Conservation (phyloP, 2,797 vertebrate genomes). For the Hirundo rustica region DNA sequence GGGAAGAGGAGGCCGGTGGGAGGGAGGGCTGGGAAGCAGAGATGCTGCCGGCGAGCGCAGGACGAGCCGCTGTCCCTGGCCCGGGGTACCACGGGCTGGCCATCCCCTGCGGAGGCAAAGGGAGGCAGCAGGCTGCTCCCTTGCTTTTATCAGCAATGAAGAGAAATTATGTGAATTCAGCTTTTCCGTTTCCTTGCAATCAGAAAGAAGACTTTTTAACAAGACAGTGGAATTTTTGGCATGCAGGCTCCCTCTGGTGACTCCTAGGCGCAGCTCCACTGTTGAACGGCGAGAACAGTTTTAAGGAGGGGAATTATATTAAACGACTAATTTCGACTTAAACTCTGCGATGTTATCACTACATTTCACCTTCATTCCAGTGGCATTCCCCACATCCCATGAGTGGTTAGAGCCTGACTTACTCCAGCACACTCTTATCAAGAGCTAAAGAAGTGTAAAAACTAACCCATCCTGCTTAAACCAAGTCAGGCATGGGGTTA, state of each 20-base stretch:
- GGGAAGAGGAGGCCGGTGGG: fast-evolving
- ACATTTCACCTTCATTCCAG: neutral
- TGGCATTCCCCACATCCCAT: fast-evolving
- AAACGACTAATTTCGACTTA: neutral
- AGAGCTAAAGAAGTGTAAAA: neutral
- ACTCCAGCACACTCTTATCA: neutral
- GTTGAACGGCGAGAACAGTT: neutral
- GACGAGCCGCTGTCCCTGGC: fast-evolving
- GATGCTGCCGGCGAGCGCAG: fast-evolving
- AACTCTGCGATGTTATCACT: neutral
- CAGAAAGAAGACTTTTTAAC: neutral
- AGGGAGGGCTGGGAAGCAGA: neutral
- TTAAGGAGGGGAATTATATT: neutral
- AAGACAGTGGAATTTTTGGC: neutral
- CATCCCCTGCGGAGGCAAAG: neutral
- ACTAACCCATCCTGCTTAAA: neutral
- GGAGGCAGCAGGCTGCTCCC: neutral
- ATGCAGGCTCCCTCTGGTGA: constrained; percentile 67
- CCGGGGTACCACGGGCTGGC: fast-evolving
- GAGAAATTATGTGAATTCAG: neutral
- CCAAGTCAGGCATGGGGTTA: neutral
- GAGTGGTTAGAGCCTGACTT: neutral
- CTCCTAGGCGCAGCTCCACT: neutral
- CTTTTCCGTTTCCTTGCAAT: neutral
- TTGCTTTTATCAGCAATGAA: neutral